phyloP scores from a whole-genome alignment of 2,888 invertebrate genomes.

The Acanthosoma haemorrhoidale region DNA sequence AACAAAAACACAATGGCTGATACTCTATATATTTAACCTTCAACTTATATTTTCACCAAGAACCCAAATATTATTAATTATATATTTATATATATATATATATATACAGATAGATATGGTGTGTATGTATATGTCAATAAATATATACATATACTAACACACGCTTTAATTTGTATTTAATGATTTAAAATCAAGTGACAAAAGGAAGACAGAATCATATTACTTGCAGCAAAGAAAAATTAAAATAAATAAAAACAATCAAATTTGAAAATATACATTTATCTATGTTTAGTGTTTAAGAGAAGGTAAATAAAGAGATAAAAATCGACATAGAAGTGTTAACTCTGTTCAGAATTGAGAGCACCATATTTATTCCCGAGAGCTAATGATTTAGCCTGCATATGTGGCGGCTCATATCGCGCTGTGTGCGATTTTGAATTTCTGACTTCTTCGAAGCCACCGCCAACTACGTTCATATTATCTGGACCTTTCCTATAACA shows the following conservation, averaged over 20 bases:
- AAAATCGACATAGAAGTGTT: constrained; percentile 21
- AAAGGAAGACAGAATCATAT: constrained; percentile 9
- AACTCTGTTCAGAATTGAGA: constrained; percentile 43
- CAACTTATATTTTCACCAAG: too few species aligned
- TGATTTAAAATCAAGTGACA: too few species aligned
- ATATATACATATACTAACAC: too few species aligned
- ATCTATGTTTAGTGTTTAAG: neutral
- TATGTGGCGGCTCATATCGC: constrained; percentile 36
- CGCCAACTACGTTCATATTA: constrained; percentile 44
- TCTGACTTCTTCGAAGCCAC: constrained; percentile 56
- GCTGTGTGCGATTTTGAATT: constrained; percentile 52
- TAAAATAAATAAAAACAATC: neutral
- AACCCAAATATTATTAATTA: too few species aligned
- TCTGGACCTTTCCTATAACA: constrained; percentile 50
- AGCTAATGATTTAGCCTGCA: constrained; percentile 47
- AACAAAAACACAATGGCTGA: too few species aligned
- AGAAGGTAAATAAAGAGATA: neutral
- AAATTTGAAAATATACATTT: constrained; percentile 14
- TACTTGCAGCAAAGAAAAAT: too few species aligned
- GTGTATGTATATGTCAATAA: too few species aligned
- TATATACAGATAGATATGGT: too few species aligned
- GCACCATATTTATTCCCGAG: constrained; percentile 62
- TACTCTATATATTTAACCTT: too few species aligned
- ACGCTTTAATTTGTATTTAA: too few species aligned
- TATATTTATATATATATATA: too few species aligned